Base-by-base conservation (phyloP, 2,113 vertebrate genomes). In the Gymnobelideus leadbeateri region DNA sequence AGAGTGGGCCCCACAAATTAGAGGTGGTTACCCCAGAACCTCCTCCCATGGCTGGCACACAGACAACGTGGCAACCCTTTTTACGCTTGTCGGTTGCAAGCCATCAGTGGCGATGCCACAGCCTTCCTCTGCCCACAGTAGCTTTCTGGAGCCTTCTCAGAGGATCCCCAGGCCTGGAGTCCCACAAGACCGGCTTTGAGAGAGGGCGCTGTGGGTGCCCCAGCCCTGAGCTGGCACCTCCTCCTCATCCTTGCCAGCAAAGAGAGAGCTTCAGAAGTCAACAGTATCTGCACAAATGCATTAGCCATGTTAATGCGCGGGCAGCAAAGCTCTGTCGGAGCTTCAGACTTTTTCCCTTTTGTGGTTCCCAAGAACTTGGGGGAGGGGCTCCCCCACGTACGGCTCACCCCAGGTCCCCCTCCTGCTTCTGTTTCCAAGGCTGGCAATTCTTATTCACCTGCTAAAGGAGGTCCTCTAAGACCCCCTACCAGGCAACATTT, bases 271-370 rank as follows among this genome's bases (percentile, higher is more conserved):
- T 28, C 10, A 31, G 55, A 68, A 68, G 57, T 10, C 57, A 68
- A 37, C 5, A 3, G 1, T 31, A 4, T 12, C 11, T 21, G 31
- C 19, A 16, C 0, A 14, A 19, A 0, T 43, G 68, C 0, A 21
- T 37, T 3, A n/a, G 16, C 37, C 8, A 37, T 1, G 61, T 57
- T 28, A 5, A 57, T 10, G 26, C 10, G 28, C 55, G 10, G 25
- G 10, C 54, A 16, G 61, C 31, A 11, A 14, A 68, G 14, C 12
- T 12, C 28, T 4, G 14, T 16, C 31, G 16, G 14, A n/a, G 14
- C 31, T 37, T 68, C 61, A 6, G 28, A 2, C 26, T 31, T 61
- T 11, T 57, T 12, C 3, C 28, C 10, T 31, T 61, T 31, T 31
- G 1, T 12, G 57, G 28, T 11, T 3, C 57, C 57, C 2, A 8